Evolutionary conservation across 2,797 vertebrate species (phyloP).

Genomic region (Esox masquinongy): DNA sequence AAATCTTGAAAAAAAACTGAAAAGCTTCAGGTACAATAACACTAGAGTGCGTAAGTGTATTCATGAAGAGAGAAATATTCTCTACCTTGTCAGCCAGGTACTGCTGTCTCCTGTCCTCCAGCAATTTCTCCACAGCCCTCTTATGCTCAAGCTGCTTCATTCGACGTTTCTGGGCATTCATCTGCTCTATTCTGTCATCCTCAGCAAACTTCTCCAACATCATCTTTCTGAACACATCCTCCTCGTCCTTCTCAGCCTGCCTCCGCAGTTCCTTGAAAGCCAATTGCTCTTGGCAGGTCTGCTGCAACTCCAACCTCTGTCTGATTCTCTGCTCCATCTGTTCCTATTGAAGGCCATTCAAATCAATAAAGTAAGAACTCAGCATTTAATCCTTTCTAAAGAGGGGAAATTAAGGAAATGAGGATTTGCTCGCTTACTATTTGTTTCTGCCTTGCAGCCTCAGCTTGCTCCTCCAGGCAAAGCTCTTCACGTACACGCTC

Average conservation of each 20-base stretch:
- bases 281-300: slow-evolving; percentile 80
- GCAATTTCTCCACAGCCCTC: slow-evolving; percentile 82
- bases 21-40: not conserved
- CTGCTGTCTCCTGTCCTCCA: slow-evolving; percentile 79
- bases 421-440: slow-evolving; percentile 72
- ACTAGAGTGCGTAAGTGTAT: not conserved
- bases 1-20: not conserved
- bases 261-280: slow-evolving; percentile 78
- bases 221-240: slow-evolving; percentile 77
- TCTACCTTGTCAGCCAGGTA: slow-evolving; percentile 81
- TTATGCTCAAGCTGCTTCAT: slow-evolving; percentile 91
- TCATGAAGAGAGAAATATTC: not conserved
- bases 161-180: slow-evolving; percentile 86
- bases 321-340: slow-evolving; percentile 85
- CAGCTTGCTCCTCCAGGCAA: slow-evolving; percentile 84
- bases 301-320: slow-evolving; percentile 81
- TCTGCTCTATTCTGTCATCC: slow-evolving; percentile 88
- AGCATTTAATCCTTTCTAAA: not conserved
- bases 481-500: slow-evolving; percentile 84
- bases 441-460: slow-evolving; percentile 72
- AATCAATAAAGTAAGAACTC: too few relatives aligned
- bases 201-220: slow-evolving; percentile 89
- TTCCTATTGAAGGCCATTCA: slow-evolving; percentile 69
- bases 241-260: slow-evolving; percentile 81
- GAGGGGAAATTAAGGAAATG: not conserved